Base-by-base conservation (phyloP, 2,888 invertebrate genomes). In the Papilio demoleus region DNA sequence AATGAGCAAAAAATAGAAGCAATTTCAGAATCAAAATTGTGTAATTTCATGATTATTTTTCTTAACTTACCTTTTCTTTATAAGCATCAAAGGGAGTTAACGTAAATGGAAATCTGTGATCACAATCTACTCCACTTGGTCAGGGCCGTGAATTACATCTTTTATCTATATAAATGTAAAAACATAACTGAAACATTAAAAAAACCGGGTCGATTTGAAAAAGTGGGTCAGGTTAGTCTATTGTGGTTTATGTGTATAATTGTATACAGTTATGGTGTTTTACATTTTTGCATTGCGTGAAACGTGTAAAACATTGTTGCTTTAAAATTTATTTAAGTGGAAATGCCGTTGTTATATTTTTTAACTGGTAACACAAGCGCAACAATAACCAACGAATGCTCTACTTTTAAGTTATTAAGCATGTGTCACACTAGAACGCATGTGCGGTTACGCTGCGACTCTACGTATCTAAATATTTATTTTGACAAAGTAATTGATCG, bases 311-410 rank as follows among this genome's bases (percentile, higher is more conserved):
- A 47, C 19, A 31, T 0, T 14, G 45, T 47, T 45, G 12, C 45
- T 47, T 62, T 17, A 62, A 62, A 62, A 14, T 31, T 34, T 45
- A 31, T 61, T 61, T 45, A n/a, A n/a, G 61, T 38, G n/a, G 38
- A 65, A 56, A 27, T 53, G 38, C 40, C 47, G 38, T 56, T 40
- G 63, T 36, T 19, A 53, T 22, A 0, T 14, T n/a, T 53, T 64
- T 65, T 65, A 17, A 31, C 40, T 62, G 4, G 53, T 27, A 31
- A 14, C 19, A 64, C 63, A 24, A 50, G n/a, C 22, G 63, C 38
- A 50, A 45, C 61, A 42, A 40, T 61, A 31, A 60, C 60, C 14
- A 40, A 11, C 42, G 31, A 40, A 17, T 24, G 64, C 19, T 65
- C 56, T 40, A 56, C 53, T 65, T 56, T 40, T 17, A 31, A 45